Conservation (phyloP, 2,888 invertebrate species). For the Digitonthophagus gazella region DNA sequence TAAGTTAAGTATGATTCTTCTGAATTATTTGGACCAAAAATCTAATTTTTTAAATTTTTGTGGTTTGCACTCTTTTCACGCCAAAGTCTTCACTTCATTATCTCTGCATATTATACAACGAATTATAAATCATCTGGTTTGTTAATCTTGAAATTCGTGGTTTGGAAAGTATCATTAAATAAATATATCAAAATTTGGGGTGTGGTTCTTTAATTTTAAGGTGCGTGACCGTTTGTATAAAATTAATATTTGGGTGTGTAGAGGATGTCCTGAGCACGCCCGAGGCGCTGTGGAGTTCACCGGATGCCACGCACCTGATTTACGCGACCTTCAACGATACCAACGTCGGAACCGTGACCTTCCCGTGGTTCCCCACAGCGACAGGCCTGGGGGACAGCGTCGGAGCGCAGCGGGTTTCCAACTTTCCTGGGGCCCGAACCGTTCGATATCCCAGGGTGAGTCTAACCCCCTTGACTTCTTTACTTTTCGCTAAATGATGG, state of each 20-base stretch:
- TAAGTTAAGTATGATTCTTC: no score
- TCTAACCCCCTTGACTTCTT: background rate
- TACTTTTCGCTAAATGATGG: background rate
- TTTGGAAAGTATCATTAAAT: background rate
- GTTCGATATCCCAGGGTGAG: slow-evolving; percentile 82
- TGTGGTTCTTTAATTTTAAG: background rate
- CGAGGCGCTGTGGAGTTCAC: slow-evolving; percentile 84
- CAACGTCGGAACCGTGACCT: slow-evolving; percentile 71
- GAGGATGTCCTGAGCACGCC: slow-evolving; percentile 84
- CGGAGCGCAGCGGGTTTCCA: slow-evolving; percentile 52
- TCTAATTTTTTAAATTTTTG: no score
- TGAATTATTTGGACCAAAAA: no score
- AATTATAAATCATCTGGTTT: no score
- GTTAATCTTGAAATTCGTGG: no score
- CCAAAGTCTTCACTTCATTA: no score
- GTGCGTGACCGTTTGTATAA: background rate
- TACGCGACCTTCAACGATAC: slow-evolving; percentile 86
- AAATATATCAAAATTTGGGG: background rate
- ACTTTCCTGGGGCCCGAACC: slow-evolving; percentile 77
- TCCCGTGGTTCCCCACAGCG: slow-evolving; percentile 78
- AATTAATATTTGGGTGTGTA: slow-evolving; percentile 46
- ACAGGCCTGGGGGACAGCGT: slow-evolving; percentile 60
- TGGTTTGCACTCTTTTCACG: no score
- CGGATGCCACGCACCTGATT: slow-evolving; percentile 78
- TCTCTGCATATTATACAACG: no score